These are phyloP conservation scores for Felis chaus DNA, from an alignment of 2,113 vertebrate genomes.

Conservation along the genomic window DNA sequence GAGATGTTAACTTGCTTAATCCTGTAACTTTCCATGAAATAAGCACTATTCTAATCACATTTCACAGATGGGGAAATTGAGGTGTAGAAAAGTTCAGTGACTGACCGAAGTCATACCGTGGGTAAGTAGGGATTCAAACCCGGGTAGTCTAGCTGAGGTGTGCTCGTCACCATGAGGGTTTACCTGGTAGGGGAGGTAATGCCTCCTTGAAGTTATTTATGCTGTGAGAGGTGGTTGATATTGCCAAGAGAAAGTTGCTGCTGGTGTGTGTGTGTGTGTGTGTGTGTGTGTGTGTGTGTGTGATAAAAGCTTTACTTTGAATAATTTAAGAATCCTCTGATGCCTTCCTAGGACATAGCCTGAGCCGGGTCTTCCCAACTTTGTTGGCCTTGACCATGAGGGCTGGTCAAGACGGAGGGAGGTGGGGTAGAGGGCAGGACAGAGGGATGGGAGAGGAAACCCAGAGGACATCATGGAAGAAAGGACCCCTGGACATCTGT, in stretches of 20 bases:
- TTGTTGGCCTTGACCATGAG: neutral
- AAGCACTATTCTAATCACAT: neutral
- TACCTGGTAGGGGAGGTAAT: too few species aligned
- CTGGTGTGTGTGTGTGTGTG: neutral
- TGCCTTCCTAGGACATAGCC: neutral
- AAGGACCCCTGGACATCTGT: neutral
- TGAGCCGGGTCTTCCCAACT: neutral
- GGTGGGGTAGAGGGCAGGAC: neutral
- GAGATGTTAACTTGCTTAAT: neutral
- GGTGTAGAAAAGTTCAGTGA: neutral
- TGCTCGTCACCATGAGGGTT: rapidly evolving
- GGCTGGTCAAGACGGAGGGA: neutral
- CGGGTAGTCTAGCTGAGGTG: neutral
- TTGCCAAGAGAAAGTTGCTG: neutral
- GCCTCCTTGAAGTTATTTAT: too few species aligned
- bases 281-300: neutral
- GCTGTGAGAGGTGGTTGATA: neutral
- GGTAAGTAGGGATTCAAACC: neutral
- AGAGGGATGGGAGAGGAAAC: neutral
- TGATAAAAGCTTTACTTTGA: neutral
- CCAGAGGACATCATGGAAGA: neutral
- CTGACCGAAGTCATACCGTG: neutral
- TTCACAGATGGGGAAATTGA: neutral
- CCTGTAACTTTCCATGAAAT: neutral
- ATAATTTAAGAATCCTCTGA: neutral